Base-by-base conservation (phyloP, 2,888 invertebrate species). In the Pseudeuparius sepicola region DNA sequence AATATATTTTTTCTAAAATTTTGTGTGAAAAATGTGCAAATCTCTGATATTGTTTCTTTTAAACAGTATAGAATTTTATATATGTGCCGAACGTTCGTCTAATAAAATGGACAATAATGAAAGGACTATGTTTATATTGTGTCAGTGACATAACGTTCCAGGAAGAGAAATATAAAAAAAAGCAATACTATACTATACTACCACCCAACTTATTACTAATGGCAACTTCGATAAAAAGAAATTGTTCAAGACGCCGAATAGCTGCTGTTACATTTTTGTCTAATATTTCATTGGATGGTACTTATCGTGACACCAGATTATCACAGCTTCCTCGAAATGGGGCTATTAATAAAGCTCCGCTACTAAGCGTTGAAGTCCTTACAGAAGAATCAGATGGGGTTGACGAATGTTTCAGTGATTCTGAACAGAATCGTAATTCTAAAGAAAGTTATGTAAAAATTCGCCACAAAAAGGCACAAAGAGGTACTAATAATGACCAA, bases 251-350 rank as follows among this genome's bases (percentile, higher is more conserved):
- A 57, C 75, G 88, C 65, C 76, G 89, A 63, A 74, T 90, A 52
- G 89, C 92, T 57, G 94, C 94, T 50, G 75, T 92, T 55, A 85
- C 88, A 56, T 96, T 94, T 70, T 71, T 96, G 51, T 83, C 90
- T 34, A 94, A 93, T 66, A 94, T 96, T 59, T 90, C 93, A 43
- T 70, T 94, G 44, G 92, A 93, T 69, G 93, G 93, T 47, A 82
- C 81, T 50, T 80, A 84, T 63, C 75, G 74, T 57, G 81, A 83
- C 59, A 76, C 78, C 40, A 75, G 70, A 61, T 60, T 76, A 54
- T 67, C 65, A 14, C 49, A 64, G 17, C 45, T 67, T 34, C 59
- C 66, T 29, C 56, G 63, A 39, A 63, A 62, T 49, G 65, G 62
- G 40, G 59, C 58, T 17, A 51, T 59, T 29, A 49, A 41, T 5